A percentile compares a stretch with the other conserved stretches of the same genome.
Conservation (phyloP, 2,113 vertebrate genomes). For the Gambusia affinis region DNA sequence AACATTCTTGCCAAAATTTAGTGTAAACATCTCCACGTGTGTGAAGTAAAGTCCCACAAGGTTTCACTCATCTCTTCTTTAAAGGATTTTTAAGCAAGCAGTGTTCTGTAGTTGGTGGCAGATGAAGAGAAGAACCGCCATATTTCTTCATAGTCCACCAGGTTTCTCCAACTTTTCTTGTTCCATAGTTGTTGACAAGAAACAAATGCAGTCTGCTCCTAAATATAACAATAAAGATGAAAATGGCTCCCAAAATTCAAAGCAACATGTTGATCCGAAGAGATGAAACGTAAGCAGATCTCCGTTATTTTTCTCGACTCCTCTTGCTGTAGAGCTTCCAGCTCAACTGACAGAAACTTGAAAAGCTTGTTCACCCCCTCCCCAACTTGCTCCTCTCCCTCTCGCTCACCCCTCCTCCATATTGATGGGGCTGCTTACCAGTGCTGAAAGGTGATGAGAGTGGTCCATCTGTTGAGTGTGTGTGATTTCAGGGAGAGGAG, state of each 20-base stretch:
- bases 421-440: constrained; percentile 40
- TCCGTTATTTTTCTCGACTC: background rate
- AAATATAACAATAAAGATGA: background rate
- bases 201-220: constrained; percentile 21
- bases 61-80: background rate
- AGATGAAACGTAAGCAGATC: constrained; percentile 10
- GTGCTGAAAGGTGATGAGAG: constrained; percentile 65
- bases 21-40: constrained; percentile 39
- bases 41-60: constrained; percentile 7
- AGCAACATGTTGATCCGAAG: constrained; percentile 20
- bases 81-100: background rate
- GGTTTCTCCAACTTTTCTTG: background rate
- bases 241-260: constrained; percentile 23
- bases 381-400: constrained; percentile 12
- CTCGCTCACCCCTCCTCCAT: constrained; percentile 42
- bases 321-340: constrained; percentile 13
- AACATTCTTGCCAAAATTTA: constrained; percentile 11
- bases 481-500: constrained; percentile 13
- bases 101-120: background rate
- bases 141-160: constrained; percentile 30
- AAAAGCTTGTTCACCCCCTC: constrained; percentile 28
- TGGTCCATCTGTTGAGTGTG: constrained; percentile 56
- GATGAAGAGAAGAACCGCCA: background rate
- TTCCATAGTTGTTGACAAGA: background rate
- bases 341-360: constrained; percentile 42